Evolutionary conservation across 2,113 vertebrate species (phyloP).

Genomic region (Mesembrinibis cayennensis): DNA sequence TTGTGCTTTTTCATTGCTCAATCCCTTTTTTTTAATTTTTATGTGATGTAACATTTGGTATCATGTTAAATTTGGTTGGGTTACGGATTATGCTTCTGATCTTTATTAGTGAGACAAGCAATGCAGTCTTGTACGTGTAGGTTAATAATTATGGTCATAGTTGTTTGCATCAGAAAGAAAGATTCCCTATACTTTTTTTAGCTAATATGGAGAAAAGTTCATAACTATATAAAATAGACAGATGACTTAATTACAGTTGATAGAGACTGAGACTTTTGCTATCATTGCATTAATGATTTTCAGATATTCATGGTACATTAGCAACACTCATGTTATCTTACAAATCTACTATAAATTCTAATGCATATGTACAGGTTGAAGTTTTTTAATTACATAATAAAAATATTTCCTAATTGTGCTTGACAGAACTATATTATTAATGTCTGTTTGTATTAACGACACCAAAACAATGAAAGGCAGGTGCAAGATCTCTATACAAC

Average conservation of each 20-base stretch:
- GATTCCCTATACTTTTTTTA: neutral
- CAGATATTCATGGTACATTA: neutral
- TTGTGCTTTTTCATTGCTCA: neutral
- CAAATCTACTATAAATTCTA: neutral
- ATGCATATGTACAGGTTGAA: neutral
- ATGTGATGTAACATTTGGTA: neutral
- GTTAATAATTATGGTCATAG: neutral
- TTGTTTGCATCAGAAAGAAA: neutral
- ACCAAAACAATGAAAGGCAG: neutral
- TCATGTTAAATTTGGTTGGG: neutral
- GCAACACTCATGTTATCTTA: neutral
- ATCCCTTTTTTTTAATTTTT: neutral
- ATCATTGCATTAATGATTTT: neutral
- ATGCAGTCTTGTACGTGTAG: fast-evolving
- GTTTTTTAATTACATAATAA: neutral
- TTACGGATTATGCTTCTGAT: neutral
- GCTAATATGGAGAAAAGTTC: neutral
- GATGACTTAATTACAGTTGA: neutral
- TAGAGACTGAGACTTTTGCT: neutral
- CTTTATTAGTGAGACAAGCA: neutral
- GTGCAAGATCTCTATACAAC: neutral
- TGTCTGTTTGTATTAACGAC: neutral
- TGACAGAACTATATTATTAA: neutral
- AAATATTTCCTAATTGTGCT: neutral
- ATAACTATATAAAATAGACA: neutral